Evolutionary conservation across 1,140 invertebrate genomes (phyloP).

Genomic region (Polyergus mexicanus): DNA sequence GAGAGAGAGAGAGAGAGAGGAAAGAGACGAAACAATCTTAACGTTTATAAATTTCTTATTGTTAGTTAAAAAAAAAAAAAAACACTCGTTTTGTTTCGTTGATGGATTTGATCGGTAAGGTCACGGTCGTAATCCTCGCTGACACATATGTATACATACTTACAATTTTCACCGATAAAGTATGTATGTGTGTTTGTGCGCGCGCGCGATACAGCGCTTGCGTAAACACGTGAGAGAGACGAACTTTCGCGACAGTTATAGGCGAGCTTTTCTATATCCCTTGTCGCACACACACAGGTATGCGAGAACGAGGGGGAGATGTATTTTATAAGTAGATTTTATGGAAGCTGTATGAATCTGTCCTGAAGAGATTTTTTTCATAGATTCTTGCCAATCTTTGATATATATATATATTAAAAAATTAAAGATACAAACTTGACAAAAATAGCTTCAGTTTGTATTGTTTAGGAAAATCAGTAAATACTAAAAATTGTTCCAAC

Average conservation of each 20-base stretch:
- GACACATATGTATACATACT: background rate
- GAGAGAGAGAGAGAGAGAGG: no score
- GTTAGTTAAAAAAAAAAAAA: conserved; percentile 9
- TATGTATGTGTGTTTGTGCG: conserved; percentile 14
- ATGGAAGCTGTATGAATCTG: background rate
- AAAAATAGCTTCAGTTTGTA: background rate
- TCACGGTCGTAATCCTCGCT: conserved; percentile 68
- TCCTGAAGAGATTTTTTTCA: background rate
- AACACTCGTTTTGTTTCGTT: conserved; percentile 41
- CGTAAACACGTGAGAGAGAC: conserved; percentile 66
- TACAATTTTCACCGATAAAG: no score
- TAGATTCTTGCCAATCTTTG: background rate
- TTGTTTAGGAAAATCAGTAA: background rate
- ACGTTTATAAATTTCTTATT: background rate
- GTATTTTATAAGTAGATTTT: conserved; percentile 4
- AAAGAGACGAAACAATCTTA: background rate
- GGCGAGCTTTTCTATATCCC: conserved; percentile 61
- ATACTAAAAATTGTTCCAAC: background rate
- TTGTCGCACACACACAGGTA: conserved; percentile 24
- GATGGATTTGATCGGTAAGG: conserved; percentile 63
- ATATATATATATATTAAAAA: background rate
- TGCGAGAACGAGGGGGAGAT: background rate
- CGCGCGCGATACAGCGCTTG: conserved; percentile 66
- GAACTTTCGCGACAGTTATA: conserved; percentile 69
- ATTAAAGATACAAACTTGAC: background rate